A percentile compares a stretch with the other conserved stretches of the same genome.
These are phyloP conservation scores for Caradrina kadenii DNA, from an alignment of 2,888 invertebrate genomes.

Conservation along the genomic window DNA sequence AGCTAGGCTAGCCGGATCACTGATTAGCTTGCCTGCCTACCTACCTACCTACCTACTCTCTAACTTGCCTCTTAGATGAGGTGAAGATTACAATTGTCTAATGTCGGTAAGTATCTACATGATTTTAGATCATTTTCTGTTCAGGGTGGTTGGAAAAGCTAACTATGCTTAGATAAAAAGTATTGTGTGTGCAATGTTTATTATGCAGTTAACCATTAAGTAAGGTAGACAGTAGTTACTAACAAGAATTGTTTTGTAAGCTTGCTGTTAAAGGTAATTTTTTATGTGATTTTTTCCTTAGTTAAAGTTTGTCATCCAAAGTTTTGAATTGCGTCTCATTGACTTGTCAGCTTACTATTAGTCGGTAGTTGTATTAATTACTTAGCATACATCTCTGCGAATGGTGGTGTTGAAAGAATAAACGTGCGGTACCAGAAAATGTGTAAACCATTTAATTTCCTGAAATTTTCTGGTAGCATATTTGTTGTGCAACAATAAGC, in stretches of 20 bases:
- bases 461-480: background rate
- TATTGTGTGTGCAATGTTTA: too few species aligned
- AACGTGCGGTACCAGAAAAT: background rate
- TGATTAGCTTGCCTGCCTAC: constrained; percentile 19
- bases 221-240: too few species aligned
- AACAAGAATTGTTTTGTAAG: background rate
- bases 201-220: too few species aligned
- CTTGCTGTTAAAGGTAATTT: too few species aligned
- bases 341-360: too few species aligned
- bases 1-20: constrained; percentile 13
- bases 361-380: too few species aligned
- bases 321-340: too few species aligned
- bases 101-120: background rate
- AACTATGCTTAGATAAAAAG: too few species aligned
- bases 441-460: background rate
- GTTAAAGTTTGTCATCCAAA: too few species aligned
- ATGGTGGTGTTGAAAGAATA: background rate
- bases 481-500: constrained; percentile 33
- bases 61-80: constrained; percentile 1
- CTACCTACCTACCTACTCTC: constrained; percentile 1
- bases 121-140: background rate
- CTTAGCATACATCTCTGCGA: background rate
- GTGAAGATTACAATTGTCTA: background rate
- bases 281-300: too few species aligned
- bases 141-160: background rate